Evolutionary conservation across 1,140 invertebrate species (phyloP).

Genomic region (Solen grandis): DNA sequence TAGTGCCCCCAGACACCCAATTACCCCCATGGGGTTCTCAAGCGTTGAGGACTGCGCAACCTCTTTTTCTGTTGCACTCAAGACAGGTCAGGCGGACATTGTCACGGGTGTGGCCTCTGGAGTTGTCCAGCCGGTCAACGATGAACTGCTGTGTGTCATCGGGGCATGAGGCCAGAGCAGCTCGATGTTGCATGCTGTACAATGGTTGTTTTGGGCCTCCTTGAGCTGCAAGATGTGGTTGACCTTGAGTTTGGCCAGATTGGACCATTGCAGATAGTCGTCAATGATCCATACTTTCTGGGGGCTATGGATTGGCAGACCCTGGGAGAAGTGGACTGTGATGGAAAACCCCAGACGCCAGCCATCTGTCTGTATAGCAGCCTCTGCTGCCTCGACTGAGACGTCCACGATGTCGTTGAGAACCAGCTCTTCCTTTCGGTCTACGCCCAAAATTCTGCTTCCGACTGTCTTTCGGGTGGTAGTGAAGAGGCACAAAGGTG

Average conservation of each 20-base stretch:
- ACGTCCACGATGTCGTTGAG: constrained; percentile 38
- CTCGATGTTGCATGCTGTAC: constrained; percentile 11
- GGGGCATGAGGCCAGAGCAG: neutral
- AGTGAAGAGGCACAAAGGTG: constrained; percentile 6
- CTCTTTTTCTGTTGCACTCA: constrained; percentile 30
- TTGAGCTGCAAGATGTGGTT: constrained; percentile 11
- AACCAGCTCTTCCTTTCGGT: neutral
- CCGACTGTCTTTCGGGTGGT: constrained; percentile 28
- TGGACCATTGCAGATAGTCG: constrained; percentile 42
- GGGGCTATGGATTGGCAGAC: constrained; percentile 31
- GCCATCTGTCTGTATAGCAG: neutral
- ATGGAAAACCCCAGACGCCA: constrained; percentile 42
- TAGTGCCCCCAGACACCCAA: too few relatives aligned
- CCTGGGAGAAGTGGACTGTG: constrained; percentile 15
- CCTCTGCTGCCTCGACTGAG: neutral
- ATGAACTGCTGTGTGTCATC: constrained; percentile 3
- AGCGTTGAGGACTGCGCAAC: too few relatives aligned
- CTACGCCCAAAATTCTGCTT: neutral
- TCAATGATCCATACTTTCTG: constrained; percentile 53
- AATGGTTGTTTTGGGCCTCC: constrained; percentile 1
- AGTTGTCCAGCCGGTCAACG: constrained; percentile 20
- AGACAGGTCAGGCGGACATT: constrained; percentile 1
- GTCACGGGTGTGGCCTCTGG: neutral
- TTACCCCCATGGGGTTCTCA: too few relatives aligned
- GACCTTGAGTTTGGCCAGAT: constrained; percentile 19